phyloP scores from a whole-genome alignment of 2,888 invertebrate genomes.

The Leptopterna dolabrata region DNA sequence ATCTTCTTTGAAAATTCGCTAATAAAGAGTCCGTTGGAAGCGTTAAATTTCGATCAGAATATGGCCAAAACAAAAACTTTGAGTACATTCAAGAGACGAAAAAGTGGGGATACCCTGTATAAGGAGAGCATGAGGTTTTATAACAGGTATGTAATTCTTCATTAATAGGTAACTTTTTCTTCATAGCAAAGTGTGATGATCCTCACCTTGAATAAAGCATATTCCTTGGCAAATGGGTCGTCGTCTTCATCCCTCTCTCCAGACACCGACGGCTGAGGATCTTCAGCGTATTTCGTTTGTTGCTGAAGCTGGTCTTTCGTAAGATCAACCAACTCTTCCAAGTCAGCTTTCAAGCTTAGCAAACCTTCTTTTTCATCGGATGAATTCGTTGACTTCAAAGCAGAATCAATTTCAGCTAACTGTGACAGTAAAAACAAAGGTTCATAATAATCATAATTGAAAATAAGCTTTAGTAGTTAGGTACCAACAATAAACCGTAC shows the following conservation, averaged over 20 bases:
- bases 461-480: not conserved
- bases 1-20: too few relatives aligned
- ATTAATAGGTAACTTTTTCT: too few relatives aligned
- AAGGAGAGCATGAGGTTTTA: too few relatives aligned
- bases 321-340: conserved; percentile 76
- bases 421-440: conserved; percentile 65
- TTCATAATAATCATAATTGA: not conserved
- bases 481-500: not conserved
- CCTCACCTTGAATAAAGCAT: conserved; percentile 74
- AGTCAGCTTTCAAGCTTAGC: conserved; percentile 73
- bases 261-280: not conserved
- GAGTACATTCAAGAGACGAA: too few relatives aligned
- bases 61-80: too few relatives aligned
- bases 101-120: too few relatives aligned
- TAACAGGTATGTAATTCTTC: too few relatives aligned
- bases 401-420: conserved; percentile 75
- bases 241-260: conserved; percentile 59
- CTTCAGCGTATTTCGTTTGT: conserved; percentile 45
- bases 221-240: conserved; percentile 71
- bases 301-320: conserved; percentile 72
- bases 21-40: too few relatives aligned
- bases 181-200: too few relatives aligned
- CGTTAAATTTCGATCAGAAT: too few relatives aligned
- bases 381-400: conserved; percentile 69
- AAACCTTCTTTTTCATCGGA: conserved; percentile 72